Conservation (phyloP, 2,888 invertebrate genomes). For the Lasioglossum villosulum region DNA sequence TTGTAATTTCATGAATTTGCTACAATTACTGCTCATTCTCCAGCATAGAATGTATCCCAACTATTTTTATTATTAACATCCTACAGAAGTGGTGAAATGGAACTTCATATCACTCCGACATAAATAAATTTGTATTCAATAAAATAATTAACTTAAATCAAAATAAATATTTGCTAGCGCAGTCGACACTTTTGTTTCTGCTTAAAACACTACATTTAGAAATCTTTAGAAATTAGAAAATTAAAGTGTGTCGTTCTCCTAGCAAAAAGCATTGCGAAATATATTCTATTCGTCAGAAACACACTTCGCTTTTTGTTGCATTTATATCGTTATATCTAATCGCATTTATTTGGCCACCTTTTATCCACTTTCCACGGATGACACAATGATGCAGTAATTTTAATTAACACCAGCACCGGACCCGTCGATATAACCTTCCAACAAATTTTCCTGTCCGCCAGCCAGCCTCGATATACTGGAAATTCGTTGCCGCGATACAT, state of each 20-base stretch:
- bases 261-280: background rate
- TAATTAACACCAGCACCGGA: conserved; percentile 32
- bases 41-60: no score
- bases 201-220: no score
- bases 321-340: background rate
- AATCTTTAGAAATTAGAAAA: background rate
- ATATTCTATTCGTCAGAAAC: background rate
- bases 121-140: no score
- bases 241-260: background rate
- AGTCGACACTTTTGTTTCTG: no score
- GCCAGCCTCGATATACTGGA: background rate
- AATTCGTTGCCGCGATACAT: conserved; percentile 10
- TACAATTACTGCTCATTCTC: background rate
- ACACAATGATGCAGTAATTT: conserved; percentile 27
- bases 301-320: background rate
- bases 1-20: background rate
- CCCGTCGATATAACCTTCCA: background rate
- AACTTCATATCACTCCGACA: no score
- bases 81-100: no score
- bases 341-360: background rate
- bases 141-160: no score
- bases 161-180: no score
- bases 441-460: background rate
- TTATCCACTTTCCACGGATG: background rate
- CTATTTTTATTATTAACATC: background rate